phyloP scores from a whole-genome alignment of 1,140 invertebrate genomes.

The Drosophila eugracilis region DNA sequence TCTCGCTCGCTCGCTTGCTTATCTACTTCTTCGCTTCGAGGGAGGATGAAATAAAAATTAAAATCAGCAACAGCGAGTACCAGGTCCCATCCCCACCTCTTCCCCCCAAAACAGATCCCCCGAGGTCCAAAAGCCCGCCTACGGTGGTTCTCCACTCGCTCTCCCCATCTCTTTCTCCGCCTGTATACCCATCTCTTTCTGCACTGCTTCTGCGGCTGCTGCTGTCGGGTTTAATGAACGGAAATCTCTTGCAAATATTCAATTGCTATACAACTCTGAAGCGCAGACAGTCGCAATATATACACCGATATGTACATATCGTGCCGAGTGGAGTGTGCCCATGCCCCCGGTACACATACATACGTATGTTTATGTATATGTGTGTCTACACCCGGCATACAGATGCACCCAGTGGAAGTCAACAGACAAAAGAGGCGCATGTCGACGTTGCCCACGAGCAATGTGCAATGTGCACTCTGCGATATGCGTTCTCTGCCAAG shows the following conservation, averaged over 20 bases:
- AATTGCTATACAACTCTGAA: conserved; percentile 79
- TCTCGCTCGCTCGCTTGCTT: background rate
- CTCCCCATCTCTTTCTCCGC: background rate
- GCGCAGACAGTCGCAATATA: conserved; percentile 61
- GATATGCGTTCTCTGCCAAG: conserved; percentile 43
- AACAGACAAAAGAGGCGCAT: conserved; percentile 72
- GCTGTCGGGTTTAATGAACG: conserved; percentile 82
- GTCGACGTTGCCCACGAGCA: conserved; percentile 52
- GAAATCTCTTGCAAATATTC: conserved; percentile 84
- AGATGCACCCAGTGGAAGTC: conserved; percentile 54
- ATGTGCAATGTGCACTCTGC: conserved; percentile 40
- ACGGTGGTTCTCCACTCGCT: conserved; percentile 20
- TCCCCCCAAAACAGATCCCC: background rate
- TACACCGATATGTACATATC: conserved; percentile 44
- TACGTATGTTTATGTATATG: conserved; percentile 22
- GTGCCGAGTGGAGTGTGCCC: conserved; percentile 28
- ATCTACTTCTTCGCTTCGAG: conserved; percentile 21
- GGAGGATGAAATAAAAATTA: conserved; percentile 47
- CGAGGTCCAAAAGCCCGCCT: conserved; percentile 26
- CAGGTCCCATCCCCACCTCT: background rate
- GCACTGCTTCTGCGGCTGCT: conserved; percentile 19
- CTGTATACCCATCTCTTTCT: conserved; percentile 2
- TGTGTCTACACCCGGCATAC: conserved; percentile 21
- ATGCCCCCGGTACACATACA: conserved; percentile 6
- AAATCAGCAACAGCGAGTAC: conserved; percentile 29